A percentile compares a stretch with the other conserved stretches of the same genome.
These are phyloP conservation scores for Ceryle rudis DNA, from an alignment of 2,797 vertebrate species.

Conservation along the genomic window DNA sequence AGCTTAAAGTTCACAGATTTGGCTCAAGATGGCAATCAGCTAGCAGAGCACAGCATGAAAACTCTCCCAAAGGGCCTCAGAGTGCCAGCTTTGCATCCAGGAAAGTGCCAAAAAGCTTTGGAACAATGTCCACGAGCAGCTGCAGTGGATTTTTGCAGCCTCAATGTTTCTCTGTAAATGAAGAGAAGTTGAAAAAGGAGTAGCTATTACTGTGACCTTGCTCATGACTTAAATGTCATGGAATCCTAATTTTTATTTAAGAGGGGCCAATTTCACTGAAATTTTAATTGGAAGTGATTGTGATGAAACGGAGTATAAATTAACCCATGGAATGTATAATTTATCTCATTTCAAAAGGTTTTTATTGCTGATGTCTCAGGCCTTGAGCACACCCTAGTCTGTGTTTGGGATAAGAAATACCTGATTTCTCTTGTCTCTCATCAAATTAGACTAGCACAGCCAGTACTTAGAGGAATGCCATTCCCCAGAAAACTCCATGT, in stretches of 20 bases:
- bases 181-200: conserved; percentile 6
- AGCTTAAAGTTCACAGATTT: background rate
- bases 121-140: background rate
- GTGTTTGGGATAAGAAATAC: conserved; percentile 26
- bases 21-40: background rate
- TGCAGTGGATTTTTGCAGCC: conserved; percentile 36
- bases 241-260: conserved; percentile 43
- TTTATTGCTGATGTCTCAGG: conserved; percentile 2
- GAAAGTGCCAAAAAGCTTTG: conserved; percentile 34
- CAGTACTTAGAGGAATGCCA: background rate
- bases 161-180: background rate
- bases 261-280: background rate
- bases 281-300: conserved; percentile 6
- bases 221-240: conserved; percentile 10
- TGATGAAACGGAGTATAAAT: background rate
- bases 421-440: conserved; percentile 43
- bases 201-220: conserved; percentile 29
- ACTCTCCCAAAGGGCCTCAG: conserved; percentile 11
- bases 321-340: conserved; percentile 4
- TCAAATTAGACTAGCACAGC: conserved; percentile 11
- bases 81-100: conserved; percentile 13
- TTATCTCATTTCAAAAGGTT: background rate
- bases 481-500: background rate
- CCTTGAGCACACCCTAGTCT: background rate
- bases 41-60: conserved; percentile 25